These are phyloP conservation scores for Dynastes tityus DNA, from an alignment of 2,888 invertebrate species.

Conservation along the genomic window DNA sequence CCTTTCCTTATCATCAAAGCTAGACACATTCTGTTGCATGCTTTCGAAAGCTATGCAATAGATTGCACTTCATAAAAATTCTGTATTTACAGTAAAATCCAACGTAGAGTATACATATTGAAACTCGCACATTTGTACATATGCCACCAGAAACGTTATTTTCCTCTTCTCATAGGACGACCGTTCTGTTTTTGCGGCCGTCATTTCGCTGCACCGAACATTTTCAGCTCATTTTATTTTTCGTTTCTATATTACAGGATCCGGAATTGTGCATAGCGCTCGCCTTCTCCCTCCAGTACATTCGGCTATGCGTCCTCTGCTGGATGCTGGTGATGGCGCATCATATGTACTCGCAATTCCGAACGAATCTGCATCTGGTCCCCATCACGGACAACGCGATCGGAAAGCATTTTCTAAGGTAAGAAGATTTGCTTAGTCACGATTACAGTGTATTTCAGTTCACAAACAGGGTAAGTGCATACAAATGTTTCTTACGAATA, in stretches of 20 bases:
- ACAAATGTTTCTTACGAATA: not conserved
- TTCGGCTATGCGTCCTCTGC: conserved; percentile 77
- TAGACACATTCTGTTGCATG: too few relatives aligned
- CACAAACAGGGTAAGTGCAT: not conserved
- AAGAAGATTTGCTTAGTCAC: conserved; percentile 54
- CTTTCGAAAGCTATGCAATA: too few relatives aligned
- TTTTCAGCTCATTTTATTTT: not conserved
- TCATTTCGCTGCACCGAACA: not conserved
- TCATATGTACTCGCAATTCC: conserved; percentile 75
- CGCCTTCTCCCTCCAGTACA: conserved; percentile 77
- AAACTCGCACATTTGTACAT: too few relatives aligned
- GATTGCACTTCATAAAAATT: too few relatives aligned
- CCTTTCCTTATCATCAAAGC: too few relatives aligned
- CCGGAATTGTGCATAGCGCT: conserved; percentile 76
- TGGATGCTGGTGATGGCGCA: conserved; percentile 81
- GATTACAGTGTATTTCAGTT: conserved; percentile 9
- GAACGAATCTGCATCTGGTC: conserved; percentile 70
- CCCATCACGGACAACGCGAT: conserved; percentile 70
- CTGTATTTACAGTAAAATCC: too few relatives aligned
- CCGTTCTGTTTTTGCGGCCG: not conserved
- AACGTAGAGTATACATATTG: too few relatives aligned
- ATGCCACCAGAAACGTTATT: too few relatives aligned
- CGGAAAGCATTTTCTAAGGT: conserved; percentile 69
- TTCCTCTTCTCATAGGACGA: not conserved
- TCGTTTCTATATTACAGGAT: conserved; percentile 70